These are phyloP conservation scores for Centroberyx gerrardi DNA, from an alignment of 2,797 vertebrate species.

Conservation along the genomic window DNA sequence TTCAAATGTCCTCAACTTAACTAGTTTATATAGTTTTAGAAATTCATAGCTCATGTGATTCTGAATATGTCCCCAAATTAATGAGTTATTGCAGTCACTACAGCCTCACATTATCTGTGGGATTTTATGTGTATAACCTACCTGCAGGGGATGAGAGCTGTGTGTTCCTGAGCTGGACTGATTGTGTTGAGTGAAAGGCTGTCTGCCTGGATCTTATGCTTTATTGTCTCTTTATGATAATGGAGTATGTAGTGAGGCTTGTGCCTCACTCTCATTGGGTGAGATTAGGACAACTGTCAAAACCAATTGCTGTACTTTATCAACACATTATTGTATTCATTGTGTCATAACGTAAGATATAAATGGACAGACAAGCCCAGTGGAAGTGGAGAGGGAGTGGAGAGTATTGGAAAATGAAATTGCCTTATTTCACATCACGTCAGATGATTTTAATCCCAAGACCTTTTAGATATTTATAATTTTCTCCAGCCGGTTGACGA, in stretches of 20 bases:
- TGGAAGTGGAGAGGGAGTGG: slow-evolving; percentile 24
- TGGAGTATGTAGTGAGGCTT: slow-evolving; percentile 20
- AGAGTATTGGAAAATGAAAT: slow-evolving; percentile 14
- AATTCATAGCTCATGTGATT: slow-evolving; percentile 13
- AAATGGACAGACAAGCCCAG: not conserved
- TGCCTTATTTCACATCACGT: slow-evolving; percentile 16
- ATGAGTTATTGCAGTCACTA: slow-evolving; percentile 28
- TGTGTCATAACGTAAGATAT: slow-evolving; percentile 1
- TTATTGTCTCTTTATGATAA: slow-evolving; percentile 69
- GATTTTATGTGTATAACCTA: slow-evolving; percentile 25
- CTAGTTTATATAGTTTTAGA: not conserved
- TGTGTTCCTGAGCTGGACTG: slow-evolving; percentile 36
- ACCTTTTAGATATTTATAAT: slow-evolving; percentile 40
- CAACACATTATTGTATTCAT: slow-evolving; percentile 11
- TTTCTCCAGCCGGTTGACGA: slow-evolving; percentile 10
- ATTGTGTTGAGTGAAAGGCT: slow-evolving; percentile 47
- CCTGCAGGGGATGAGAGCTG: slow-evolving; percentile 1
- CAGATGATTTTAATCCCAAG: slow-evolving; percentile 24
- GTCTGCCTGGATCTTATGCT: slow-evolving; percentile 21
- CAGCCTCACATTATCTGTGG: slow-evolving; percentile 18
- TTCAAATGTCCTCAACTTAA: not conserved
- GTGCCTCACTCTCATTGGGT: slow-evolving; percentile 13
- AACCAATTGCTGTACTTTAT: slow-evolving; percentile 7
- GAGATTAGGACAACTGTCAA: slow-evolving; percentile 12
- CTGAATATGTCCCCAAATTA: not conserved